Evolutionary conservation across 2,797 vertebrate genomes (phyloP), one percentile per base, ranked within the genome.

Genomic region (Poecilia velifera): DNA sequence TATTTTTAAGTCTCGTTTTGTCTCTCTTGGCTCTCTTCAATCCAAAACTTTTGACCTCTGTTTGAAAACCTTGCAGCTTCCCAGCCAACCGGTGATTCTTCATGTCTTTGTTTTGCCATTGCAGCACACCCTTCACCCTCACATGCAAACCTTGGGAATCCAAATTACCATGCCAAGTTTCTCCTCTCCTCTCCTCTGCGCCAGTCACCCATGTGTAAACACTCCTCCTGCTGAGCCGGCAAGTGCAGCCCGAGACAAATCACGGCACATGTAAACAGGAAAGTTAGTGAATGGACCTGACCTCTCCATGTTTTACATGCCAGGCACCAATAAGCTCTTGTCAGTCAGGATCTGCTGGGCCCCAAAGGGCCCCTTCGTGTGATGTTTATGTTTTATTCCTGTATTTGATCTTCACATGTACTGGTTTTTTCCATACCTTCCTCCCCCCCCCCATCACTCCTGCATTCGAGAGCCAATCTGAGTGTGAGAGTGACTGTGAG

Each of bases 191-290:
- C 49, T 78, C 73, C 51, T 79, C 82, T 85, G 76, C 78, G 77
- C 86, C 90, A 91, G 84, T 87, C 82, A 94, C 73, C 76, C 89
- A 36, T 89, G 84, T 90, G 78, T 91, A 91, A 92, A 91, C 93
- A 91, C 68, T 72, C 85, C 74, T 72, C 75, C 80, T 13, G 57
- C 76, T 82, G 49, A 10, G 86, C 81, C 72, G 49, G 25, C 41
- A 9, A 89, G 84, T 59, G 53, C 81, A 46, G 83, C 82, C 86
- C 82, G 12, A 84, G 84, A 81, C 83, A 83, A 90, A 90, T 80
- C 88, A 79, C 28, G 39, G 79, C 77, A 74, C 76, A 75, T 84
- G 80, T 94, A 95, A 95, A 95, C 90, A 95, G 93, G 90, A 95
- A 95, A 90, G 89, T 78, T 86, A 78, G 82, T 90, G 91, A 94